Base-by-base conservation (phyloP, 2,797 vertebrate genomes). In the Presbytis comata region DNA sequence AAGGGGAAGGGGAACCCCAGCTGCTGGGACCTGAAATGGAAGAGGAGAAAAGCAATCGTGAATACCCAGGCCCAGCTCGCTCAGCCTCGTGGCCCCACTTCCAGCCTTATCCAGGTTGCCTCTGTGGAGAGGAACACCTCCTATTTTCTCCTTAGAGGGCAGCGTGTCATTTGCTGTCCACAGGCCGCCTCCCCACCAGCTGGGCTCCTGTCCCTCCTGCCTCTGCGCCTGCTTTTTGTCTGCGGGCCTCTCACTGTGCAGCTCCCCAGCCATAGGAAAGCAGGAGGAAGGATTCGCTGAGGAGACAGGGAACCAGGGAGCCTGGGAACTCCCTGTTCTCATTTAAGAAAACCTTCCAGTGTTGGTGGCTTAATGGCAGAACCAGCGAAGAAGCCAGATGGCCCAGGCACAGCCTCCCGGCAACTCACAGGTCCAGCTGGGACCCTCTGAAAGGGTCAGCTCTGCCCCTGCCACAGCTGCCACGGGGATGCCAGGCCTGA, bases 11-110 rank as follows among this genome's bases (percentile, higher is more conserved):
- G 22, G 64, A 83, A 88, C 84, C 93, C 92, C 95, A 91, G 88
- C 78, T 93, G 84, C 93, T 83, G 76, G 44, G 41, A 96, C 94
- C 98, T 98, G 87, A n/a, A 97, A 89, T 14, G 10, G 22, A 33
- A 97, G n/a, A 96, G 1, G 39, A 93, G 76, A 76, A 92, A 30
- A 94, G 59, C 12, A 16, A n/a, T 93, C n/a, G 44, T 53, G 41
- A 96, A 72, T 39, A 7, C 55, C 36, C 41, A 28, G 12, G 19
- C 46, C 46, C 5, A 1, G 24, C 55, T 64, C 36, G 3, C 22
- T 3, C 28, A 6, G 36, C 88, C 79, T 11, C 2, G 16, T 36
- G 8, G 10, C 19, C 44, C 19, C 16, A 67, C 39, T 88, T 55
- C 22, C 41, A 70, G n/a, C 89, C 67, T 28, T 39, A 8, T 33